Conservation (phyloP, 2,888 invertebrate genomes). For the Polydrusus pterygomalis region DNA sequence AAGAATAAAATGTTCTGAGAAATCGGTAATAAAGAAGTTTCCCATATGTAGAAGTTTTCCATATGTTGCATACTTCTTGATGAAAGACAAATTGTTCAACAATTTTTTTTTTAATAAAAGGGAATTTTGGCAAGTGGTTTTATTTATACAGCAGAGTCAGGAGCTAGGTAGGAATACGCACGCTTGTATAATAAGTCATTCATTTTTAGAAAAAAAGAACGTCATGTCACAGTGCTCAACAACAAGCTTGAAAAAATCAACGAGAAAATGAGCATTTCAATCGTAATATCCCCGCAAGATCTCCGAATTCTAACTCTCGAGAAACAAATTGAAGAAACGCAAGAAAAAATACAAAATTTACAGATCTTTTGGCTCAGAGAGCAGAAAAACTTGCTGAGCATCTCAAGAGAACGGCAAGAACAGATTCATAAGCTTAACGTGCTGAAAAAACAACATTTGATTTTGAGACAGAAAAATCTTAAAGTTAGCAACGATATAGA, state of each 20-base stretch:
- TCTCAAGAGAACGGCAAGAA: conserved; percentile 81
- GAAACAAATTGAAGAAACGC: conserved; percentile 77
- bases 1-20: too few relatives aligned
- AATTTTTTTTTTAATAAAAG: too few relatives aligned
- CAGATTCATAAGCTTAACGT: conserved; percentile 82
- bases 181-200: background rate
- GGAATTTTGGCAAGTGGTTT: too few relatives aligned
- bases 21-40: too few relatives aligned
- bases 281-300: conserved; percentile 74
- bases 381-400: conserved; percentile 81
- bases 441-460: conserved; percentile 79
- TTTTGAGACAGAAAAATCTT: conserved; percentile 85
- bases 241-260: conserved; percentile 74
- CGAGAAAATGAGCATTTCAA: conserved; percentile 73
- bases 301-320: conserved; percentile 80
- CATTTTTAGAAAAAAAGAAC: conserved; percentile 70
- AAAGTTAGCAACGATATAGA: conserved; percentile 81
- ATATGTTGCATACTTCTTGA: too few relatives aligned
- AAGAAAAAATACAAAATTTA: conserved; percentile 77
- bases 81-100: too few relatives aligned
- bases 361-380: conserved; percentile 86
- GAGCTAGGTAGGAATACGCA: too few relatives aligned
- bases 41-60: too few relatives aligned
- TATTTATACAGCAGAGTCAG: too few relatives aligned
- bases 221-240: conserved; percentile 73